A percentile compares a stretch with the other conserved stretches of the same genome.
phyloP scores from a whole-genome alignment of 2,888 invertebrate species.

The Oscheius myriophilus region DNA sequence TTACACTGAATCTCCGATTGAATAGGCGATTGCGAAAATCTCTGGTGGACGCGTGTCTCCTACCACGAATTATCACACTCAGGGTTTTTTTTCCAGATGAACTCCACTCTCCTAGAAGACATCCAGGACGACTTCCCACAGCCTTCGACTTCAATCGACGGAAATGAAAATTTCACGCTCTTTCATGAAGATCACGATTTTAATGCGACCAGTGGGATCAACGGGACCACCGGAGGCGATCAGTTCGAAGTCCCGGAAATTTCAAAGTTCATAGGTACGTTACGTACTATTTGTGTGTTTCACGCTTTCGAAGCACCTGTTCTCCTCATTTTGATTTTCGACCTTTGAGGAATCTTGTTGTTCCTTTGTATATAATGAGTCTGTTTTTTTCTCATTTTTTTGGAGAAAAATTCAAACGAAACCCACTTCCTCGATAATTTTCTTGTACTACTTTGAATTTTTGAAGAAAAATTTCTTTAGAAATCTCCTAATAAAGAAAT shows the following conservation, averaged over 20 bases:
- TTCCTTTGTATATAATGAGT: too few relatives aligned
- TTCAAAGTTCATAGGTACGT: slow-evolving; percentile 15
- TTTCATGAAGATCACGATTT: neutral
- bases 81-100: slow-evolving; percentile 17
- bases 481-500: too few relatives aligned
- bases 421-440: too few relatives aligned
- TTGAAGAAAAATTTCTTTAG: too few relatives aligned
- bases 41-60: slow-evolving; percentile 3
- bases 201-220: neutral
- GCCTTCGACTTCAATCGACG: slow-evolving; percentile 14
- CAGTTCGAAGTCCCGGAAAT: slow-evolving; percentile 19
- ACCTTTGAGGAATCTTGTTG: too few relatives aligned
- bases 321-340: too few relatives aligned
- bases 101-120: slow-evolving; percentile 19
- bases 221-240: slow-evolving; percentile 1
- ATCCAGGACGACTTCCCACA: slow-evolving; percentile 8
- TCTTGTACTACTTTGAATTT: too few relatives aligned
- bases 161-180: neutral
- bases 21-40: slow-evolving; percentile 1
- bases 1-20: slow-evolving; percentile 11
- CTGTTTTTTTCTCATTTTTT: too few relatives aligned
- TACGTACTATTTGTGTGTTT: too few relatives aligned
- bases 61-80: neutral
- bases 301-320: too few relatives aligned
- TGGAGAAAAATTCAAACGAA: too few relatives aligned